phyloP scores from a whole-genome alignment of 2,797 vertebrate genomes.

The Avahi laniger region DNA sequence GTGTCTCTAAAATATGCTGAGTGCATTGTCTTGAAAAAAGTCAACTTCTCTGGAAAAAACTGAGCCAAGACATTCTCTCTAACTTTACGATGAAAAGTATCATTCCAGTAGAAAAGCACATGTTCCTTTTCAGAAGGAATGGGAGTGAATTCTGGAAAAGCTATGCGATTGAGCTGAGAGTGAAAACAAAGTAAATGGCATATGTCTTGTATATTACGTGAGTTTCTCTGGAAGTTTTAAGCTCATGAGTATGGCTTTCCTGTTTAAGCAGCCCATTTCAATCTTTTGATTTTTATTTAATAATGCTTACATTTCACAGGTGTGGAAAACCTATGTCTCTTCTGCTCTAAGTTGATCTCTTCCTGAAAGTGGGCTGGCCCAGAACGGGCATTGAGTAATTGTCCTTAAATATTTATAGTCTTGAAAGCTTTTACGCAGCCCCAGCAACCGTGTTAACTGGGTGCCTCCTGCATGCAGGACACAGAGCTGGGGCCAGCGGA shows the following conservation, averaged over 20 bases:
- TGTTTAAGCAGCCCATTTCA: neutral
- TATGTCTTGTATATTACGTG: neutral
- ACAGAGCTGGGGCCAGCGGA: neutral
- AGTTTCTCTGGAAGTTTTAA: neutral
- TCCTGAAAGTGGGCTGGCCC: neutral
- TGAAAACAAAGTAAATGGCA: neutral
- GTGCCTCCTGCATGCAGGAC: neutral
- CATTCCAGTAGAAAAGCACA: neutral
- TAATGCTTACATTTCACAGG: neutral
- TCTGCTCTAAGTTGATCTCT: neutral
- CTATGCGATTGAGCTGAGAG: neutral
- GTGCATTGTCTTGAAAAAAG: neutral
- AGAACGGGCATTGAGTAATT: neutral
- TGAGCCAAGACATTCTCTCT: neutral
- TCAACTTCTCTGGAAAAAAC: neutral
- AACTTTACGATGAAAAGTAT: neutral
- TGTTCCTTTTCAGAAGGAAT: neutral
- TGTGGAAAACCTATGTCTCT: neutral
- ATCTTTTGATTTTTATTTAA: neutral
- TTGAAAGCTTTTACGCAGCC: neutral
- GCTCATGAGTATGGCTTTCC: neutral
- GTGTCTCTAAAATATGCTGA: neutral
- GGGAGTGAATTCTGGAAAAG: neutral
- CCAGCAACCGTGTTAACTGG: accelerated
- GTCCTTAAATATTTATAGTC: neutral